Evolutionary conservation across 1,140 invertebrate genomes (phyloP), one percentile per base, ranked within the genome.

Genomic region (Neoseiulus cucumeris): DNA sequence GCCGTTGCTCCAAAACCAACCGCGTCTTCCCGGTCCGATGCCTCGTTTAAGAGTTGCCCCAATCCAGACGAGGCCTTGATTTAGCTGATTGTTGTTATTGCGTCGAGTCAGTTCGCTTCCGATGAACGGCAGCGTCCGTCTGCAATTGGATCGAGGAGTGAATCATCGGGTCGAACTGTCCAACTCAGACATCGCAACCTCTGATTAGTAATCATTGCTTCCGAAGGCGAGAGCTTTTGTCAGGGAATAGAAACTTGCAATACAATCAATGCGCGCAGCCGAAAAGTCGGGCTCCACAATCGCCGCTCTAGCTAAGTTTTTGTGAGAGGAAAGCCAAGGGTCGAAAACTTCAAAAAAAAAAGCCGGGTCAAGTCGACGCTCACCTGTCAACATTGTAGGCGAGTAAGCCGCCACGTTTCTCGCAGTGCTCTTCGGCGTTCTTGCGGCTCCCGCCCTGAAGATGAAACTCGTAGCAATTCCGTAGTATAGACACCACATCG

Each of bases 391-490:
- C 83, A 2, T 81, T 83, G 69, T 91, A 84, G 25, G 87, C 84
- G 68, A 92, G 77, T 72, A 90, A 85, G 0, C 88, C 87, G 0
- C 81, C 78, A 2, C 70, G 44, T 0, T 66, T 68, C 45, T 69
- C 64, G 73, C 88, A 91, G 69, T 87, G 83, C 45, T 79, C 76
- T 66, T 85, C 79, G 0, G 88, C 88, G 45, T 85, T 82, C 44
- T 84, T 82, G 73, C 89, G 91, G 9, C 86, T 87, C 17, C 83
- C 85, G 0, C 88, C 88, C 72, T 84, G 66, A 4, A 64, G 67
- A 44, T 73, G 72, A 73, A 92, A 90, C 72, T 92, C 88, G 75
- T 90, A 92, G 73, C 90, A 93, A 18, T 84, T 89, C 51, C 86
- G 82, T 30, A 86, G 84, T 74, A 91, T 91, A 2, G 85, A 83